Evolutionary conservation across 2,888 invertebrate species (phyloP).

Genomic region (Amiota mariae): DNA sequence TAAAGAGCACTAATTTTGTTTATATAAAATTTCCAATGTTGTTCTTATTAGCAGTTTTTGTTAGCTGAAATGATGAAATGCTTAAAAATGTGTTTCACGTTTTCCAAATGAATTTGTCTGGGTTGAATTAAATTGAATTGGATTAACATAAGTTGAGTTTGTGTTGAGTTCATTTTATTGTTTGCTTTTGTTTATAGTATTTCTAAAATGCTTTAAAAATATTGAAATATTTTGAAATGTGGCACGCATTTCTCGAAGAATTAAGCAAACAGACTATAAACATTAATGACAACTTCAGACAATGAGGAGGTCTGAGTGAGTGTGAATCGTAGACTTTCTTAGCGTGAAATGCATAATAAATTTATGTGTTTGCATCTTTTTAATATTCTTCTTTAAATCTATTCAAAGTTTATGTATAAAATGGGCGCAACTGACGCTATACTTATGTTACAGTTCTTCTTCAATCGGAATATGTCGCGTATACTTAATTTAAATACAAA

Average conservation of each 20-base stretch:
- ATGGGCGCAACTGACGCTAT: neutral
- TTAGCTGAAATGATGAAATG: too few relatives aligned
- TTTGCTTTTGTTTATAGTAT: neutral
- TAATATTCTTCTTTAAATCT: too few relatives aligned
- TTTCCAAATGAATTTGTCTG: neutral
- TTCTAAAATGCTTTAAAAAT: neutral
- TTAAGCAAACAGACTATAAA: neutral
- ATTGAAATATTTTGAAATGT: neutral
- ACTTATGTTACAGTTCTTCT: neutral
- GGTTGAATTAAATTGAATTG: neutral
- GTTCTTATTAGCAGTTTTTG: too few relatives aligned
- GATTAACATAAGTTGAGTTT: neutral
- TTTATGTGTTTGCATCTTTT: too few relatives aligned
- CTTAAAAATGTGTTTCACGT: conserved; percentile 3
- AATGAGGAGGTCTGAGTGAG: too few relatives aligned
- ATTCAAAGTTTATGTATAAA: neutral
- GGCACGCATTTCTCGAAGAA: neutral
- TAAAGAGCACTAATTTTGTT: too few relatives aligned
- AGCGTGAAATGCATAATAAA: too few relatives aligned
- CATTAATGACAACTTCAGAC: too few relatives aligned
- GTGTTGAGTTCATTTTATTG: conserved; percentile 12
- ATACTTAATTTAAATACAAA: neutral
- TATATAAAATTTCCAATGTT: too few relatives aligned
- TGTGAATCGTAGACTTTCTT: too few relatives aligned
- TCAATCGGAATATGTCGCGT: neutral